Evolutionary conservation across 2,888 invertebrate species (phyloP).

Genomic region (Stenodera caucasica): DNA sequence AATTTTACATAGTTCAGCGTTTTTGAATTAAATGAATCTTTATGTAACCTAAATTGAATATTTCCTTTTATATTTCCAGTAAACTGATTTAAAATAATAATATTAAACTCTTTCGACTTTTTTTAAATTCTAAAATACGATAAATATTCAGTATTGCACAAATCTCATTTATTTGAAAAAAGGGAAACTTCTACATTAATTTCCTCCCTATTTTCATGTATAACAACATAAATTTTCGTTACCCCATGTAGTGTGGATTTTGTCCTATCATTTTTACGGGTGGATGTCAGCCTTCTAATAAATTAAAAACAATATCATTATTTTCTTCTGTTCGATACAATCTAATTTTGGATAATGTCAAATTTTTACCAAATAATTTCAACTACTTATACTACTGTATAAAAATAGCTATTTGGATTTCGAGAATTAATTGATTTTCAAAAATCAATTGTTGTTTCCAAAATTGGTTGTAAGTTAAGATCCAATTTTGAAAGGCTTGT

Average conservation of each 20-base stretch:
- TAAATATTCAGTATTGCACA: too few species aligned
- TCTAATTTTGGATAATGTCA: not conserved
- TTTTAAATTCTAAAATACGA: too few species aligned
- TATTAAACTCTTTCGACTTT: too few species aligned
- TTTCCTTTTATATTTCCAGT: not conserved
- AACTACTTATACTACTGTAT: too few species aligned
- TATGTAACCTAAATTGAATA: not conserved
- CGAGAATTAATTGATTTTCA: too few species aligned
- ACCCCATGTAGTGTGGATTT: not conserved
- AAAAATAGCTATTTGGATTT: too few species aligned
- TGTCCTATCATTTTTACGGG: not conserved
- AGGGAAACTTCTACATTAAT: not conserved
- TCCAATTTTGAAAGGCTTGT: not conserved
- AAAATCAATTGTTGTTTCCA: too few species aligned
- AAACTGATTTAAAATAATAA: not conserved
- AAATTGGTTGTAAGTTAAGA: too few species aligned
- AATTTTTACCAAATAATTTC: too few species aligned
- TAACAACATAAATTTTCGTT: conserved; percentile 7
- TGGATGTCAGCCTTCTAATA: not conserved
- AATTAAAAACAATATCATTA: not conserved
- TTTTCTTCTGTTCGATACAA: not conserved
- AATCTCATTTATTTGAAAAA: not conserved
- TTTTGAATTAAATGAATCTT: not conserved
- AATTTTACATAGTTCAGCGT: not conserved
- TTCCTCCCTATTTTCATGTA: conserved; percentile 2